Evolutionary conservation across 1,140 invertebrate species (phyloP), one percentile per base, ranked within the genome.

Genomic region (Orius insidiosus): DNA sequence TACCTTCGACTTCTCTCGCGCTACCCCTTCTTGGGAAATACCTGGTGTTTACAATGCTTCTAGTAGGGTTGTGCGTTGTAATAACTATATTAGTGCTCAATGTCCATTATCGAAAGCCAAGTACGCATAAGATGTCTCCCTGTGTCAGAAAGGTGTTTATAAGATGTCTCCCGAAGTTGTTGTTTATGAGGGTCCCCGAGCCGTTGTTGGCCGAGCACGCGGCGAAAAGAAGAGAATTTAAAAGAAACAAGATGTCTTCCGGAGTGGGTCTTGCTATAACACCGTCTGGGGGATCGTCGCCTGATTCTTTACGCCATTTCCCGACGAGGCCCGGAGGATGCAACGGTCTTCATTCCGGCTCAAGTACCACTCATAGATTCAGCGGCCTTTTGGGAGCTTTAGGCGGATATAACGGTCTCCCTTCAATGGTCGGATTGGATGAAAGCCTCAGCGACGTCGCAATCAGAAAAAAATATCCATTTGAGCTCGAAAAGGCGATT

Each of bases 41-140:
- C 65, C 73, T 99, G 0, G 72, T 99, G 0, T 99, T 99, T 60
- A 98, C 95, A 1, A 97, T 98, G 92, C 74, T 98, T 34, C 69
- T 99, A 15, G 94, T 99, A 1, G 93, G 85, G 0, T 63, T 97
- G 6, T 98, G 93, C 14, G 94, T 98, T 34, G 78, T 96, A 11
- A 85, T 97, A 52, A 98, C 96, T 14, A 97, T 98, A 53, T 78
- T 95, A 47, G 93, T 98, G 55, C 68, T 99, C 16, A 98, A 99
- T 62, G 84, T 99, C n/a, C 95, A 99, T 61, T 98, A 97, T 60
- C 83, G 96, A 2, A 96, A 96, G 58, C 94, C 96, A 2, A 90
- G 89, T 53, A 98, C 95, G 0, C 94, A 99, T 63, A 85, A 85
- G 63, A 95, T 97, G 86, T 76, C 85, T 0, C 82, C 82, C 0